phyloP scores from a whole-genome alignment of 2,113 vertebrate species.

The Micronycteris hirsuta region DNA sequence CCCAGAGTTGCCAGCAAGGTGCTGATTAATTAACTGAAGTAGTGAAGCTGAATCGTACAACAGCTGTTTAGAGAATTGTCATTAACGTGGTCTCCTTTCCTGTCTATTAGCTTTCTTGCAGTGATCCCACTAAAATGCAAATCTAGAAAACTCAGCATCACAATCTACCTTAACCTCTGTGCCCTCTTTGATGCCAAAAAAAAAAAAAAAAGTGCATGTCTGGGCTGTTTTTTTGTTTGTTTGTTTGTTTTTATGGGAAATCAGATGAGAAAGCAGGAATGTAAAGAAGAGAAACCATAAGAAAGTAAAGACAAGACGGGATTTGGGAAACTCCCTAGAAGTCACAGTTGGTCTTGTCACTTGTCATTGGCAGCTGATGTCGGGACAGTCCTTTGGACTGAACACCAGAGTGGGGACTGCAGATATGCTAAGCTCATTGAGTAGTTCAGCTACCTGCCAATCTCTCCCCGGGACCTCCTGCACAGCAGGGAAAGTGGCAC shows the following conservation, averaged over 20 bases:
- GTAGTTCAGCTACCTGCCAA: neutral
- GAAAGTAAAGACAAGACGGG: slow-evolving; percentile 6
- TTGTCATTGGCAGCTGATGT: slow-evolving; percentile 69
- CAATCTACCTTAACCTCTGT: slow-evolving; percentile 65
- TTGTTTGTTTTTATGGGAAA: slow-evolving; percentile 20
- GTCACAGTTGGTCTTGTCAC: slow-evolving; percentile 66
- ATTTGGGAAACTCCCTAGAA: slow-evolving; percentile 68
- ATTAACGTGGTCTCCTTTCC: slow-evolving; percentile 84
- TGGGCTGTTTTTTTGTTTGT: neutral
- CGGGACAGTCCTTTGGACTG: slow-evolving; percentile 55
- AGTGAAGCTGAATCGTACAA: slow-evolving; percentile 85
- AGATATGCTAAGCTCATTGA: slow-evolving; percentile 8
- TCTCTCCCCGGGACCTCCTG: neutral
- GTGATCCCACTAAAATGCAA: slow-evolving; percentile 67
- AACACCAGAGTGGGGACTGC: slow-evolving; percentile 62
- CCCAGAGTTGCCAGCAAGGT: slow-evolving; percentile 87
- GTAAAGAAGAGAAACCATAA: neutral
- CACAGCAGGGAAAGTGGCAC: neutral
- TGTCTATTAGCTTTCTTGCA: slow-evolving; percentile 79
- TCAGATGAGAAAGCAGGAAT: neutral
- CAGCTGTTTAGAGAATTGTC: slow-evolving; percentile 86
- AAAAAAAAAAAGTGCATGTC: neutral
- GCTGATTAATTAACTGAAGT: slow-evolving; percentile 91
- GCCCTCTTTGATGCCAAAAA: neutral
- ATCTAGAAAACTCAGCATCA: slow-evolving; percentile 49